Percentiles rank a stretch among this genome's conserved stretches.
phyloP scores from a whole-genome alignment of 1,140 invertebrate genomes.

The Chironomus striatipennis region DNA sequence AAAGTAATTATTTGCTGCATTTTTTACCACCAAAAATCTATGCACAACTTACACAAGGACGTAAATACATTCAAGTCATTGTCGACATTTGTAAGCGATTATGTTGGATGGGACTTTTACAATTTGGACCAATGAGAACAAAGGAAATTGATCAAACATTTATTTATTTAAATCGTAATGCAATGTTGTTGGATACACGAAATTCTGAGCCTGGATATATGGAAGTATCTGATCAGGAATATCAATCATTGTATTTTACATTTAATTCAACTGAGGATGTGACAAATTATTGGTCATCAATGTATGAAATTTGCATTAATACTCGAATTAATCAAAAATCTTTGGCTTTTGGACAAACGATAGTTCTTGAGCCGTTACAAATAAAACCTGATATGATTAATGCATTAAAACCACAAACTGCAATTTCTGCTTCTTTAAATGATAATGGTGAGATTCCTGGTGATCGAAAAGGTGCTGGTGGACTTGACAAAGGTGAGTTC shows the following conservation, averaged over 20 bases:
- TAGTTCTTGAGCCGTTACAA: slow-evolving; percentile 43
- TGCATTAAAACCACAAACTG: slow-evolving; percentile 31
- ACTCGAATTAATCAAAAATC: slow-evolving; percentile 45
- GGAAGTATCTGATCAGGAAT: slow-evolving; percentile 50
- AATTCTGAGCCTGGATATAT: slow-evolving; percentile 53
- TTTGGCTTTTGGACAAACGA: slow-evolving; percentile 41
- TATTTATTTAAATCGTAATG: slow-evolving; percentile 57
- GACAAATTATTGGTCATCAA: slow-evolving; percentile 63
- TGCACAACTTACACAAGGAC: slow-evolving; percentile 45
- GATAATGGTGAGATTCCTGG: slow-evolving; percentile 54
- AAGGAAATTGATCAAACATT: slow-evolving; percentile 65
- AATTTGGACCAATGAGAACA: slow-evolving; percentile 51
- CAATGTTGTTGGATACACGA: slow-evolving; percentile 56
- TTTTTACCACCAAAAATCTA: slow-evolving; percentile 44
- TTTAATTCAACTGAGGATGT: slow-evolving; percentile 50
- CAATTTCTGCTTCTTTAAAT: slow-evolving; percentile 30
- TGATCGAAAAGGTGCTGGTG: slow-evolving; percentile 61
- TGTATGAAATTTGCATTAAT: slow-evolving; percentile 57
- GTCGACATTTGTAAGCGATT: slow-evolving; percentile 49
- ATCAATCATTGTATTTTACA: slow-evolving; percentile 45
- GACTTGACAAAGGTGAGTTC: slow-evolving; percentile 51
- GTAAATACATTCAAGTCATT: slow-evolving; percentile 58
- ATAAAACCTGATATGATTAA: slow-evolving; percentile 47
- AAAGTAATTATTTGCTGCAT: slow-evolving; percentile 53
- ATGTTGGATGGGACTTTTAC: slow-evolving; percentile 58